These are phyloP conservation scores for Hipposideros larvatus DNA, from an alignment of 2,797 vertebrate genomes.

Conservation along the genomic window DNA sequence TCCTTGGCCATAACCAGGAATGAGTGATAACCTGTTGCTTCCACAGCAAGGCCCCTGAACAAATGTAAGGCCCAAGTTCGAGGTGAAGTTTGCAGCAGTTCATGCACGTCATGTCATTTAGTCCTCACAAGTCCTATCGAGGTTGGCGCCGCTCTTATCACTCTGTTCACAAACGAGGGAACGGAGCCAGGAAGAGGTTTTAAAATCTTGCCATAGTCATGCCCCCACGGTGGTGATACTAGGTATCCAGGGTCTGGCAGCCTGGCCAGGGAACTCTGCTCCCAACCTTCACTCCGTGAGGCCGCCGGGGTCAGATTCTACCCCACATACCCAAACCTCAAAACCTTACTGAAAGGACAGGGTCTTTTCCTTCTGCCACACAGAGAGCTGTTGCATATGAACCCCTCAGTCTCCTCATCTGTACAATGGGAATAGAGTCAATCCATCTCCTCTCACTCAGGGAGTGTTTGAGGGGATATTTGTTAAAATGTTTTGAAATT, in stretches of 20 bases:
- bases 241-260: neutral
- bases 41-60: neutral
- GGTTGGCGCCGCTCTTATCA: neutral
- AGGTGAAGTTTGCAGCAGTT: neutral
- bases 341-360: neutral
- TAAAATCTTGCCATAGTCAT: neutral
- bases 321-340: neutral
- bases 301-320: neutral
- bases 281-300: rapidly evolving
- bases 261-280: neutral
- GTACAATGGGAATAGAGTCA: neutral
- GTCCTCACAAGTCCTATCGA: neutral
- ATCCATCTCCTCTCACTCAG: neutral
- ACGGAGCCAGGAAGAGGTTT: neutral
- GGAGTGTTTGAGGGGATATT: neutral
- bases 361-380: neutral
- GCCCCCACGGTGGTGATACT: neutral
- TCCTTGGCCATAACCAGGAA: neutral
- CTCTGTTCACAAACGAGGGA: neutral
- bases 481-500: slow-evolving; percentile 28
- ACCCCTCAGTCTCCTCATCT: neutral
- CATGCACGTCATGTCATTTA: neutral
- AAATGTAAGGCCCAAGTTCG: neutral
- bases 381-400: neutral
- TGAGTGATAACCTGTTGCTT: neutral